Evolutionary conservation across 2,888 invertebrate genomes (phyloP), one percentile per base, ranked within the genome.

Genomic region (Cosmia trapezina): DNA sequence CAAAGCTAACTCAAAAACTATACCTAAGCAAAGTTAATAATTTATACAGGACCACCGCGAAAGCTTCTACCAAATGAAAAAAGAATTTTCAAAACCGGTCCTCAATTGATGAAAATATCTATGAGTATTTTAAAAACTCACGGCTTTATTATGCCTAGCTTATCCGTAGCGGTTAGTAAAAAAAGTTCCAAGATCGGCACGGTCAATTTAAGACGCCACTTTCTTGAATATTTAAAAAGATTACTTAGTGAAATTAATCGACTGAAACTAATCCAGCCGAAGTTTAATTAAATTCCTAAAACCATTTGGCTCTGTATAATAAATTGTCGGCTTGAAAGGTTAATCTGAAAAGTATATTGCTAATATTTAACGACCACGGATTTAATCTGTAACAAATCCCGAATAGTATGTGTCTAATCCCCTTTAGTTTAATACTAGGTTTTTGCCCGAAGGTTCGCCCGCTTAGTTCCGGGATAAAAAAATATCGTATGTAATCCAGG

Each of bases 221-320:
- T 43, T 64, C 37, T 45, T 67, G 49, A 61, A 76, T 75, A 76
- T 61, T 66, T 45, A 61, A 67, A 37, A 53, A 56, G 43, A 45
- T 56, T 28, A 28, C 28, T 28, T 9, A n/a, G 41, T 41, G 17
- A 51, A 37, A 22, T 61, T 11, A 45, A 75, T 51, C 1, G 14
- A 14, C 45, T 67, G 17, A 67, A 75, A 51, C 33, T 28, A 62
- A 62, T 61, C 37, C n/a, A 12, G 22, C 37, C 17, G 22, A 28
- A 41, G 41, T 61, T 62, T 76, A 45, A 76, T 76, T 49, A 67
- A 76, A 54, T 22, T 43, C 47, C 22, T 51, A 33, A 67, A 57
- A 53, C 43, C 33, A 28, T 67, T 68, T 56, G 22, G 6, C 7
- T 45, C 17, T 43, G 1, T 22, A 4, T 11, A 56, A 61, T 75